Conservation (phyloP, 2,797 vertebrate species). For the Lophotriccus pileatus region DNA sequence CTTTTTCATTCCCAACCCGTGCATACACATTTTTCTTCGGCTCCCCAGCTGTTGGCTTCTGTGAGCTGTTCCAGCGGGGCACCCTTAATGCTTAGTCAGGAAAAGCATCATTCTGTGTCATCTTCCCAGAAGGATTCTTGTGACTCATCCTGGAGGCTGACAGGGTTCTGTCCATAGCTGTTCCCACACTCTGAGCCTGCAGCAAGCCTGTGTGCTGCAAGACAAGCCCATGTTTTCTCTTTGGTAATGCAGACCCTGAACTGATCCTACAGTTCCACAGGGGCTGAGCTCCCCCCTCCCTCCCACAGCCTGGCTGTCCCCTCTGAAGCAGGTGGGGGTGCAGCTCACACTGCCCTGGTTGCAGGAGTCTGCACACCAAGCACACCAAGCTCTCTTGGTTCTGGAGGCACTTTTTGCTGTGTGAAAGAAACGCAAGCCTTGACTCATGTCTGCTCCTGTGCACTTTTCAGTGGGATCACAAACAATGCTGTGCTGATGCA, state of each 20-base stretch:
- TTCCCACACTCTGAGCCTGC: background rate
- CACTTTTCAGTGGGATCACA: background rate
- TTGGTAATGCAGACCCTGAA: background rate
- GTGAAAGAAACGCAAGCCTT: background rate
- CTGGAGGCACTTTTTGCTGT: background rate
- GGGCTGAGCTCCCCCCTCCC: rapidly evolving
- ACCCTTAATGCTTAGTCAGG: background rate
- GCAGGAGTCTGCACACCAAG: background rate
- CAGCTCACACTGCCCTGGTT: background rate
- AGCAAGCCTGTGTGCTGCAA: background rate
- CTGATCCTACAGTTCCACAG: rapidly evolving
- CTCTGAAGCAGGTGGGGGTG: background rate
- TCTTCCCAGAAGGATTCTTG: background rate
- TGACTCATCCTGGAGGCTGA: background rate
- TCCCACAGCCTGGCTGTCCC: background rate
- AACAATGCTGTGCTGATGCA: slow-evolving; percentile 37
- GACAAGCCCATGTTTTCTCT: background rate
- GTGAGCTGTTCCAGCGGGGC: background rate
- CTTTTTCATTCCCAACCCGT: background rate
- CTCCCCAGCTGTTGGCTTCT: background rate
- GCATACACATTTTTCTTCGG: background rate
- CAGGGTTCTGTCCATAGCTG: background rate
- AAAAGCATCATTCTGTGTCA: background rate
- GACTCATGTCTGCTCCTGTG: background rate
- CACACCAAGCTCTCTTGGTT: background rate